Evolutionary conservation across 2,888 invertebrate species (phyloP).

Genomic region (Lamellibrachia columna): DNA sequence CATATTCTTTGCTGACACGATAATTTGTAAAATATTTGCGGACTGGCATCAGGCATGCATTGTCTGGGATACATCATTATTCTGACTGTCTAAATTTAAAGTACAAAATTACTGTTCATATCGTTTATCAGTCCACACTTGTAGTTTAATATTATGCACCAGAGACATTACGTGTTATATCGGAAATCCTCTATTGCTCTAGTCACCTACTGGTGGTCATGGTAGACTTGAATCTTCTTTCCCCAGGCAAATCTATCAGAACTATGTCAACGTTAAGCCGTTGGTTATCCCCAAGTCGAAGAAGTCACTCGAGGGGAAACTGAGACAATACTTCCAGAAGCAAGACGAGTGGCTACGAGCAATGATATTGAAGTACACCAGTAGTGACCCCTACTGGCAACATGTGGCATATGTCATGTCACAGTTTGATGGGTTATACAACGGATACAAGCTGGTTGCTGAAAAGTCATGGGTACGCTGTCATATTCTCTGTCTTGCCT

Average conservation of each 20-base stretch:
- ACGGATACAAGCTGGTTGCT: constrained; percentile 50
- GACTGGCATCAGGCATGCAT: no score
- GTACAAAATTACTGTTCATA: no score
- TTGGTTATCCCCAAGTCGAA: constrained; percentile 38
- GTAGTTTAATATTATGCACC: neutral
- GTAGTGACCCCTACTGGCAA: constrained; percentile 53
- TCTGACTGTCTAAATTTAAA: no score
- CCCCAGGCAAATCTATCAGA: constrained; percentile 55
- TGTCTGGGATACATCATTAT: no score
- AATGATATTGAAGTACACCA: constrained; percentile 44
- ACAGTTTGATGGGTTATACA: constrained; percentile 58
- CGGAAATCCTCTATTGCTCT: no score
- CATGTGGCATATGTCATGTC: constrained; percentile 54
- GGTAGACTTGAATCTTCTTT: neutral
- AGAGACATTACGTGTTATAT: no score
- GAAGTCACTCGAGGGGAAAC: constrained; percentile 34
- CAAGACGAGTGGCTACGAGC: constrained; percentile 54
- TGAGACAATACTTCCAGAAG: constrained; percentile 47
- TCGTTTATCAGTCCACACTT: no score
- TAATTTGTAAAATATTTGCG: no score
- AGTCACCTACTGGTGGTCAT: neutral
- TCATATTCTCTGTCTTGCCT: neutral
- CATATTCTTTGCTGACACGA: no score
- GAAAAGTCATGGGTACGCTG: constrained; percentile 21
- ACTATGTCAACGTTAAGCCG: constrained; percentile 51